Base-by-base conservation (phyloP, 2,888 invertebrate species). In the Labia minor region DNA sequence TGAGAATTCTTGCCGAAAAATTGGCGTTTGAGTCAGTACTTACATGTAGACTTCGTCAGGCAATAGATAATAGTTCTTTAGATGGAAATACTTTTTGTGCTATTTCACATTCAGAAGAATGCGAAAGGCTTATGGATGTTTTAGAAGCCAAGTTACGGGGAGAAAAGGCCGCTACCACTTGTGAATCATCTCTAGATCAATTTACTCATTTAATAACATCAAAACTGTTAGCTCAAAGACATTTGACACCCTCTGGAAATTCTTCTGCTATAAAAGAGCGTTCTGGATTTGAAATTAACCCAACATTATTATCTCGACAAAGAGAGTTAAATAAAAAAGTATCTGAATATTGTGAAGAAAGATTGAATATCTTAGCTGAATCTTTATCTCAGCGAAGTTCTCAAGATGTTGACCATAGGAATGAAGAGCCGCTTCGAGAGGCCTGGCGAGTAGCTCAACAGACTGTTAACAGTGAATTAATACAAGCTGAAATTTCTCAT, bases 21-120 rank as follows among this genome's bases (percentile, higher is more conserved):
- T 81, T 91, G 19, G 90, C 91, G 0, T 90, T 87, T 75, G 90
- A 92, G 78, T 87, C 88, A 68, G 85, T 90, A 20, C 81, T 88
- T 68, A 83, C 88, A 68, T 82, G 85, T 69, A 81, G 86, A 73
- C 83, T 88, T 70, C 84, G 86, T 72, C 86, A 87, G 75, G 86
- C 87, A 64, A 79, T 87, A 65, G 80, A 81, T 67, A 62, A 37
- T 21, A 81, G 83, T 61, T 81, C 82, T 19, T 81, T 83, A 72
- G 82, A 82, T 70, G 81, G 82, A 71, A 78, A 81, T 71, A 79
- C 83, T 71, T 83, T 84, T 49, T 49, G 16, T 49, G 49, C 49
- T 8, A 16, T 3, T 14, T n/a, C n/a, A 10, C 49, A 49, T 16
- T 11, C 49, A 49, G 2, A 84, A 72, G 89, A 90, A 82, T 89